phyloP scores from a whole-genome alignment of 2,888 invertebrate species.

The Hypercompe scribonia region DNA sequence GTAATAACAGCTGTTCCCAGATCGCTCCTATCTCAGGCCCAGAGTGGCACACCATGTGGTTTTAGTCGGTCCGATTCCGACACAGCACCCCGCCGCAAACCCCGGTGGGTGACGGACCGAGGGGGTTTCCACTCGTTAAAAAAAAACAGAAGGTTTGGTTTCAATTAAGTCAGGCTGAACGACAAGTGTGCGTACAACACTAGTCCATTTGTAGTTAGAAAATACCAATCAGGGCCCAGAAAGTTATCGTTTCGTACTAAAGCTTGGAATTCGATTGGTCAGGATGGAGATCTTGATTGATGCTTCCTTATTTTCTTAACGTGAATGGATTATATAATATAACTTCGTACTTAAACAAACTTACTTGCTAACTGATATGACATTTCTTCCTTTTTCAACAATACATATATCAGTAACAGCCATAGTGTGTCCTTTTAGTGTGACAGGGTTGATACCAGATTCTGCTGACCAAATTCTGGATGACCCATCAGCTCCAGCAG shows the following conservation, averaged over 20 bases:
- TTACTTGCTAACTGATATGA: conserved; percentile 89
- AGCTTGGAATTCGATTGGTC: neutral
- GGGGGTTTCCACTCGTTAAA: no score
- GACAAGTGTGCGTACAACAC: neutral
- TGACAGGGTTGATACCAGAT: conserved; percentile 89
- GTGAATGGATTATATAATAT: neutral
- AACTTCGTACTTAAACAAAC: conserved; percentile 30
- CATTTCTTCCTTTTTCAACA: conserved; percentile 89
- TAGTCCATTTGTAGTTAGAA: neutral
- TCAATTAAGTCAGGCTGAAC: no score
- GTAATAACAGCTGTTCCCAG: no score
- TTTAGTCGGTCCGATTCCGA: no score
- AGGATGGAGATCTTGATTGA: no score
- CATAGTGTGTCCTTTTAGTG: conserved; percentile 89
- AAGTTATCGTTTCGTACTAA: neutral
- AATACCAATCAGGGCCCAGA: neutral
- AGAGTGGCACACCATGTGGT: no score
- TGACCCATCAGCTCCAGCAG: conserved; percentile 90
- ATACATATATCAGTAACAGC: conserved; percentile 88
- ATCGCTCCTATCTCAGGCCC: no score
- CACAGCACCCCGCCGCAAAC: no score
- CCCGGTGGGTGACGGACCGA: no score
- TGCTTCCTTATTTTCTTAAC: neutral
- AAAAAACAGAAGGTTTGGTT: no score
- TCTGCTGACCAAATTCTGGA: conserved; percentile 91